These are phyloP conservation scores for Eurypyga helias DNA, from an alignment of 2,113 vertebrate genomes.

Conservation along the genomic window DNA sequence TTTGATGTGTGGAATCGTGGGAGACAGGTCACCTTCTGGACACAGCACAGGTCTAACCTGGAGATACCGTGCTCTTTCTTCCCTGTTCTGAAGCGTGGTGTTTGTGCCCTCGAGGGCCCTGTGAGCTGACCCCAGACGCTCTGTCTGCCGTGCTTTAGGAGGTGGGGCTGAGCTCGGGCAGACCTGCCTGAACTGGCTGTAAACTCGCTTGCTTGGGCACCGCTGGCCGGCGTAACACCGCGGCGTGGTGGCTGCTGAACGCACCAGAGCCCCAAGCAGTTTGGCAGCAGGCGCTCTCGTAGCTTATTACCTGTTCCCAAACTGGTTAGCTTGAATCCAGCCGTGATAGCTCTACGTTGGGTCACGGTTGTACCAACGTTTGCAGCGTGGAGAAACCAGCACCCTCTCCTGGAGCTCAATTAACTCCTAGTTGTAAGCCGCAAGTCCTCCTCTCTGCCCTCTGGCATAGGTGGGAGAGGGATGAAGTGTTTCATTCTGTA, in stretches of 20 bases:
- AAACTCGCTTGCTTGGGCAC: background rate
- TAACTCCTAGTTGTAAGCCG: background rate
- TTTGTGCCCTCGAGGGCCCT: background rate
- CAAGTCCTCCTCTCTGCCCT: background rate
- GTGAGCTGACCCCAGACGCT: background rate
- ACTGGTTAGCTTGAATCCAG: background rate
- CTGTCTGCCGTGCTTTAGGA: background rate
- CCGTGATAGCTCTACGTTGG: fast-evolving
- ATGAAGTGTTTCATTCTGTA: background rate
- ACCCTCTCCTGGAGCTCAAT: background rate
- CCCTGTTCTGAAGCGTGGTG: fast-evolving
- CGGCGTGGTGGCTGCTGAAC: background rate
- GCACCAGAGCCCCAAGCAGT: background rate
- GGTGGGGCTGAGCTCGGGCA: background rate
- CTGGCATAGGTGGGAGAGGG: background rate
- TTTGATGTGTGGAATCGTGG: background rate
- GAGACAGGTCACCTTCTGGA: background rate
- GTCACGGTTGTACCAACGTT: background rate
- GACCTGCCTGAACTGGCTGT: background rate
- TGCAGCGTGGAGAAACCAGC: background rate
- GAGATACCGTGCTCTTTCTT: fast-evolving
- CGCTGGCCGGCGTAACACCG: background rate
- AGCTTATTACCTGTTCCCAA: background rate
- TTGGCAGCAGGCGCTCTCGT: background rate
- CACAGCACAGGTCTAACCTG: background rate